Percentiles rank a stretch among this genome's conserved stretches.
Evolutionary conservation across 2,888 invertebrate species (phyloP).

Genomic region (Limnephilus auricula): DNA sequence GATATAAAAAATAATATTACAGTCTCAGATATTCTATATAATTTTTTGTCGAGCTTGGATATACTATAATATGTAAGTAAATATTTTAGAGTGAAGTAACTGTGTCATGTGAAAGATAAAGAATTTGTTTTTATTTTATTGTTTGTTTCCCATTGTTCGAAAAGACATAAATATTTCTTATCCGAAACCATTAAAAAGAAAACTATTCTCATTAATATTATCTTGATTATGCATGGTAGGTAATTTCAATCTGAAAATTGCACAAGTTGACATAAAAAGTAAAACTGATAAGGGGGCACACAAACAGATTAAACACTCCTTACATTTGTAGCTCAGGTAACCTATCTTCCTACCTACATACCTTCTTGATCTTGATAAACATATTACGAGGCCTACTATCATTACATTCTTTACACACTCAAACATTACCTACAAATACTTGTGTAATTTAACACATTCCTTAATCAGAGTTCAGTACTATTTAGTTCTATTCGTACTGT

Average conservation of each 20-base stretch:
- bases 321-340: not conserved
- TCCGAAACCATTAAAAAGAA: not conserved
- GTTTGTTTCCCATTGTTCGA: not conserved
- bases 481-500: not conserved
- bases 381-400: not conserved
- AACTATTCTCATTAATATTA: not conserved
- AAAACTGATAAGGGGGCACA: slow-evolving; percentile 17
- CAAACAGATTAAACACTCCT: not conserved
- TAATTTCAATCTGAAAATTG: slow-evolving; percentile 17
- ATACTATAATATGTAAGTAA: no score
- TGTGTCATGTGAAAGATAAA: no score
- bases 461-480: not conserved
- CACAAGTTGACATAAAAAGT: slow-evolving; percentile 11
- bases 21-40: not conserved
- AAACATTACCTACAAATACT: not conserved
- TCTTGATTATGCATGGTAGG: not conserved
- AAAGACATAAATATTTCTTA: not conserved
- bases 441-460: not conserved
- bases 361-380: not conserved
- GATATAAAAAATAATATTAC: not conserved
- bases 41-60: no score
- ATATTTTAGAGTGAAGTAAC: no score
- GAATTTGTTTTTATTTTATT: not conserved
- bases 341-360: not conserved
- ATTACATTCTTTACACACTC: not conserved